Percentiles rank a stretch among this genome's conserved stretches.
Evolutionary conservation across 2,888 invertebrate species (phyloP).

Genomic region (Julus scanicus): DNA sequence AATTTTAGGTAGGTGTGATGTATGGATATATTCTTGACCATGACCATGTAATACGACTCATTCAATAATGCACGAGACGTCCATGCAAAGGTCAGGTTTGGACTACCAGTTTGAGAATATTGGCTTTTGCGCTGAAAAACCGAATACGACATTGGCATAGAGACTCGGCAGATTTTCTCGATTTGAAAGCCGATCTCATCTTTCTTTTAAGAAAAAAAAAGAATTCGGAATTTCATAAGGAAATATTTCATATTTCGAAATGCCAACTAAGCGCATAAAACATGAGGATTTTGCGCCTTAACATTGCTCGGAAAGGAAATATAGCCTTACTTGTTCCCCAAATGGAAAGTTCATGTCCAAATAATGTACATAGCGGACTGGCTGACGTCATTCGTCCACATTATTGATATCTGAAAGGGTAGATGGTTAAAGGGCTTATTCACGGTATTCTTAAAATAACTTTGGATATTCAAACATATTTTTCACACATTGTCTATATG

Average conservation of each 20-base stretch:
- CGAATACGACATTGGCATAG: not conserved
- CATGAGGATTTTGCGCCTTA: not conserved
- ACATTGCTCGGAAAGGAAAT: not conserved
- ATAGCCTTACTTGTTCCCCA: not conserved
- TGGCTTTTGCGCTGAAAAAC: not conserved
- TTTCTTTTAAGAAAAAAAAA: not conserved
- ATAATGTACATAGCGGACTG: not conserved
- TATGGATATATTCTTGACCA: not conserved
- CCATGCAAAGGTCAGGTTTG: not conserved
- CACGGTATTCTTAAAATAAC: too few species aligned
- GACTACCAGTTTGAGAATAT: not conserved
- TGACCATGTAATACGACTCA: not conserved
- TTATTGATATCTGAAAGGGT: too few species aligned
- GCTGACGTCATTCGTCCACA: too few species aligned
- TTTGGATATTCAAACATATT: too few species aligned
- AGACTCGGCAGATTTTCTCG: not conserved
- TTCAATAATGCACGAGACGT: constrained; percentile 1
- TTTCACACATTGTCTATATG: too few species aligned
- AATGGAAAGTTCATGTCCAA: not conserved
- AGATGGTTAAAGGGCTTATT: too few species aligned
- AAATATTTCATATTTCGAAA: constrained; percentile 6
- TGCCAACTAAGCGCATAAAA: constrained; percentile 8
- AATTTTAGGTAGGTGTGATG: not conserved
- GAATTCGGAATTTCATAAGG: not conserved
- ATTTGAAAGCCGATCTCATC: not conserved